These are phyloP conservation scores for Pachyuromys duprasi DNA, from an alignment of 2,797 vertebrate genomes.

Conservation along the genomic window DNA sequence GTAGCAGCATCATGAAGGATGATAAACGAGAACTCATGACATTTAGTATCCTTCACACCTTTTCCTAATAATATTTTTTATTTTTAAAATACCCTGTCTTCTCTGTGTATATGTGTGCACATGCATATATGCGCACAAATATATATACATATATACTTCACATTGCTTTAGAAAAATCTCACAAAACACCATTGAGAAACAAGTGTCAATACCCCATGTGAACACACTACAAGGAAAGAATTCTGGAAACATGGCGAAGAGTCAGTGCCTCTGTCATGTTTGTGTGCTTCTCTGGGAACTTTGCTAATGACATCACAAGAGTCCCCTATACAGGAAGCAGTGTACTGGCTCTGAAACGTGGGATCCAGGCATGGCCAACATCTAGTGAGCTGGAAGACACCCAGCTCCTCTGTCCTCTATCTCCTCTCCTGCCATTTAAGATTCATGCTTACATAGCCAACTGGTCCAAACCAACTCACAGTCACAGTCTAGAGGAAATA, in stretches of 20 bases:
- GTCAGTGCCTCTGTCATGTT: not conserved
- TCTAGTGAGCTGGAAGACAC: not conserved
- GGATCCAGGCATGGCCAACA: not conserved
- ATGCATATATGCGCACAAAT: not conserved
- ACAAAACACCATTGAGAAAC: not conserved
- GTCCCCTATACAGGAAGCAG: not conserved
- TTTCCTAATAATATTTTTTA: not conserved
- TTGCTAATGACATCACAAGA: not conserved
- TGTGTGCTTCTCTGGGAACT: not conserved
- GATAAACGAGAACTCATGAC: not conserved
- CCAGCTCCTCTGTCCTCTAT: too few species aligned
- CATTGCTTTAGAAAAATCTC: not conserved
- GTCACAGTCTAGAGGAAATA: not conserved
- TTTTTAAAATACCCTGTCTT: conserved; percentile 36
- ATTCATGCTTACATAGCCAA: not conserved
- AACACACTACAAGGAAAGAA: not conserved
- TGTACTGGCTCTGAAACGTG: not conserved
- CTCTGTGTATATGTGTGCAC: not conserved
- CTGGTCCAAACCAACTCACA: not conserved
- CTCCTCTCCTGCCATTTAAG: not conserved
- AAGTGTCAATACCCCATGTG: not conserved
- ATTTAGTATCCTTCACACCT: not conserved
- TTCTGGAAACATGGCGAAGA: not conserved
- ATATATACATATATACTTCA: not conserved
- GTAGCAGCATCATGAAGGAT: not conserved